Conservation (phyloP, 2,113 vertebrate species). For the Bothrops jararaca region DNA sequence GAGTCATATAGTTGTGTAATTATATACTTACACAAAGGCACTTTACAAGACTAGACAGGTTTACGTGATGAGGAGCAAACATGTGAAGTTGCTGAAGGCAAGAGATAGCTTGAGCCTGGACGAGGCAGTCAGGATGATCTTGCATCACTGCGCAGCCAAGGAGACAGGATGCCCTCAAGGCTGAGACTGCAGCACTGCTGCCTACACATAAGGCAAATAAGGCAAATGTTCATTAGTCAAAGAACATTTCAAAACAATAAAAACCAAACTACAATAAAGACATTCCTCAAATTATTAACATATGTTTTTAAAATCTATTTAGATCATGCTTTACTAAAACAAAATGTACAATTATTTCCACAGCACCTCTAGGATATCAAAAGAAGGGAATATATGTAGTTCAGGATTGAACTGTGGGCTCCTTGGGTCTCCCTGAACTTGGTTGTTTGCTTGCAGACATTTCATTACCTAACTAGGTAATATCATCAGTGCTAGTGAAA, state of each 20-base stretch:
- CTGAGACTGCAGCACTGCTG: conserved; percentile 66
- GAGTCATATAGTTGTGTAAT: not conserved
- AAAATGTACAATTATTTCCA: not conserved
- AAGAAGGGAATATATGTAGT: not conserved
- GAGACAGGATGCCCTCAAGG: conserved; percentile 80
- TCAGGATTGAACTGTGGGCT: not conserved
- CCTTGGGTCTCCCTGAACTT: not conserved
- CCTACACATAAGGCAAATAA: conserved; percentile 59
- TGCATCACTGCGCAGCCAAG: conserved; percentile 88
- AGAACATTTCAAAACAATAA: not conserved
- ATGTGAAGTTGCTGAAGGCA: conserved; percentile 96
- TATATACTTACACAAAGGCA: conserved; percentile 86
- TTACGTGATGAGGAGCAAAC: conserved; percentile 88
- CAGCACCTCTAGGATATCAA: not conserved
- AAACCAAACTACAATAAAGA: not conserved
- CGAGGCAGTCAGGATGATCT: conserved; percentile 81
- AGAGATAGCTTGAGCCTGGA: conserved; percentile 86
- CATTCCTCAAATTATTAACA: not conserved
- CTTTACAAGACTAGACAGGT: conserved; percentile 83
- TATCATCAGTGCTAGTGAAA: not conserved
- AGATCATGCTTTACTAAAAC: not conserved
- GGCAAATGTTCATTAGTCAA: not conserved
- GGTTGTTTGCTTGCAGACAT: not conserved
- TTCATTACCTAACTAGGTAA: not conserved
- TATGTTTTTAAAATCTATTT: not conserved